These are phyloP conservation scores for Cettia cetti DNA, from an alignment of 2,113 vertebrate genomes.

Conservation along the genomic window DNA sequence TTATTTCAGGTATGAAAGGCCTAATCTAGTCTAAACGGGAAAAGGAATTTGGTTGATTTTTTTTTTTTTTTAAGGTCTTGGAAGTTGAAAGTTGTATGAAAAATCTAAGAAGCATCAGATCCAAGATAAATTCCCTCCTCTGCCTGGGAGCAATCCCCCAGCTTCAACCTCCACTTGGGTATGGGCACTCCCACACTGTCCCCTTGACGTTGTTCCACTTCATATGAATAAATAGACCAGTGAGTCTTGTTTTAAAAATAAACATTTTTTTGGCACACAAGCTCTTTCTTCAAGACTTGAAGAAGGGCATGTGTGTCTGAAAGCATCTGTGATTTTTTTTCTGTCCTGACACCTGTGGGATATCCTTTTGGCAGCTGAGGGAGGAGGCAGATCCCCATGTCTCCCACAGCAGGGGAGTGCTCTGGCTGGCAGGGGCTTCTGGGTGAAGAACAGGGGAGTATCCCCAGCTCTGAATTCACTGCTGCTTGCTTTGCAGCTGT, in stretches of 20 bases:
- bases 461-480: background rate
- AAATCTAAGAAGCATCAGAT: background rate
- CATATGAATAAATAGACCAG: background rate
- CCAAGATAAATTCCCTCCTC: background rate
- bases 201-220: background rate
- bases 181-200: background rate
- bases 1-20: background rate
- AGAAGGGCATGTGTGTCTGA: background rate
- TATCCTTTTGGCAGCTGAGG: background rate
- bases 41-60: background rate
- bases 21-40: background rate
- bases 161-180: background rate
- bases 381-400: background rate
- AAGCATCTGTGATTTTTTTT: background rate
- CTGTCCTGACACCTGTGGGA: background rate
- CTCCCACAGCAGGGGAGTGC: background rate
- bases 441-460: background rate
- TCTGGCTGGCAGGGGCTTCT: background rate
- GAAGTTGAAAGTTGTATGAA: background rate
- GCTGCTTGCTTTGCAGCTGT: background rate
- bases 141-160: background rate
- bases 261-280: fast-evolving
- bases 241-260: background rate
- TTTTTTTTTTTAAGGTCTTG: background rate
- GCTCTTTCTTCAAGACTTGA: background rate